Conservation (phyloP, 2,888 invertebrate species). For the Drosophila imparisetae region DNA sequence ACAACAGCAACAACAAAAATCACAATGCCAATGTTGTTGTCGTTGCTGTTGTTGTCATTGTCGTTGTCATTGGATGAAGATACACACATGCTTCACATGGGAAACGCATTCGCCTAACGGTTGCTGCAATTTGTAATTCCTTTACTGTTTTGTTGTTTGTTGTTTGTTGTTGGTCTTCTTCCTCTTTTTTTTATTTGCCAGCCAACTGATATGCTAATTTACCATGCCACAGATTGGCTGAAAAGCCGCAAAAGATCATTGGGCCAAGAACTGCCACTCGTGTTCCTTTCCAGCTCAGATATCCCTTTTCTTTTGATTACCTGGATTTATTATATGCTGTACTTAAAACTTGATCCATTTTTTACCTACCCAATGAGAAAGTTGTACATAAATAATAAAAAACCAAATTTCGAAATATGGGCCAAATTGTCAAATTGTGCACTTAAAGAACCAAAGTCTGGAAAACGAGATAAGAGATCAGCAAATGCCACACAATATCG, state of each 20-base stretch:
- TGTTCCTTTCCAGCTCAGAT: background rate
- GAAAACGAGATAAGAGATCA: background rate
- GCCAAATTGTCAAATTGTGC: too few species aligned
- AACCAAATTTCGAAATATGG: too few species aligned
- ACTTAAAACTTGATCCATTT: too few species aligned
- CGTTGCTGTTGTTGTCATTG: slow-evolving; percentile 19
- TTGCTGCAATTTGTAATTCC: slow-evolving; percentile 54
- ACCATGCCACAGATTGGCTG: background rate
- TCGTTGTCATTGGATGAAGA: slow-evolving; percentile 13
- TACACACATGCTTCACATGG: slow-evolving; percentile 26
- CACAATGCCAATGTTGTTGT: slow-evolving; percentile 27
- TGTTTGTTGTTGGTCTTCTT: background rate
- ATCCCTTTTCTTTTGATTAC: background rate
- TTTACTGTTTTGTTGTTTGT: slow-evolving; percentile 14
- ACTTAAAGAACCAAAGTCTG: background rate
- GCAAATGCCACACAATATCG: background rate
- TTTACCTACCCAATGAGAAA: background rate
- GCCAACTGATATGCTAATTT: slow-evolving; percentile 21
- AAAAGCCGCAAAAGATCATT: background rate
- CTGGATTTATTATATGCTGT: background rate
- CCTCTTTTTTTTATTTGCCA: background rate
- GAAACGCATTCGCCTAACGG: slow-evolving; percentile 45
- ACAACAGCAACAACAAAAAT: background rate
- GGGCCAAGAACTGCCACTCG: background rate
- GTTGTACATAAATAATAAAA: background rate